Evolutionary conservation across 2,113 vertebrate species (phyloP), one percentile per base, ranked within the genome.

Genomic region (Datnioides undecimradiatus): DNA sequence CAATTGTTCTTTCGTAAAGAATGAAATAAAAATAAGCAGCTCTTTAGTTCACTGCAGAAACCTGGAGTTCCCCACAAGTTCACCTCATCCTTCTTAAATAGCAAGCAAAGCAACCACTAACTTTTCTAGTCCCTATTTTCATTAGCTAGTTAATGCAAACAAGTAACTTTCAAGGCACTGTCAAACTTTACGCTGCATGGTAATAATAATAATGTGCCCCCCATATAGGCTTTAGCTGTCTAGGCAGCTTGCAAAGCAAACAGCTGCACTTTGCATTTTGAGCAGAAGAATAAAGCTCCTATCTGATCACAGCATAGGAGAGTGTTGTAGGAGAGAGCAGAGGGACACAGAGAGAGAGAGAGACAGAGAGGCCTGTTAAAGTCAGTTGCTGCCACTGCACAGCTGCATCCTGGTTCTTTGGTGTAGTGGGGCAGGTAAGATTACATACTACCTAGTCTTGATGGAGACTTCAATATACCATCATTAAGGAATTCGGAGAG

Each of bases 201-300:
- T 33, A 49, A 36, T n/a, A 58, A 33, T 40, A 76, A 79, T 41
- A 55, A 69, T 29, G 21, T 68, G 45, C 79, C 60, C 55, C 29
- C 43, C 54, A 41, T 45, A n/a, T 9, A 45, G 51, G 57, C 23
- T 6, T 71, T 66, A 65, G 34, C 74, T 73, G 75, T 78, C 40
- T 63, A 14, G 77, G 60, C 76, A 80, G 33, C 59, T 1, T 62
- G 67, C 46, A 74, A 69, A 83, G 31, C 71, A 73, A 88, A 80
- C 80, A 77, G 60, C 66, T 57, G 67, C 73, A 66, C 73, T 83
- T 82, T 74, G 59, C 54, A 72, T 87, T 87, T 74, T 14, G 62
- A 78, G 77, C 60, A 72, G 71, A 73, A 73, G 75, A 82, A 86
- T 82, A 84, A 77, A 82, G 65, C 59, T 79, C 74, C 63, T 79